These are phyloP conservation scores for Rhabdomys pumilio DNA, from an alignment of 2,797 vertebrate species.

Conservation along the genomic window DNA sequence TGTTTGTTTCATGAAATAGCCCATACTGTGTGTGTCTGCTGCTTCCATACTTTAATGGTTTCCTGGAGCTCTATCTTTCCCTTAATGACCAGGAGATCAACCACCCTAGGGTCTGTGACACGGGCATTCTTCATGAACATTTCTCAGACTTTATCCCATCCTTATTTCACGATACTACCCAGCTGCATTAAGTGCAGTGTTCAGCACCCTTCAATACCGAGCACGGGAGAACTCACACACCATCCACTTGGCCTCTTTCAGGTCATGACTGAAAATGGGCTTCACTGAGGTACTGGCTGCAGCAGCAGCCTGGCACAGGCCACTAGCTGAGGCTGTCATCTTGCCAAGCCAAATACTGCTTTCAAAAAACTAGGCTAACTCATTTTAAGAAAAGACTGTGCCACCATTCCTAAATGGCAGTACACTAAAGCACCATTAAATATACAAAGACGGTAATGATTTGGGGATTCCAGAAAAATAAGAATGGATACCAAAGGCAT, in stretches of 20 bases:
- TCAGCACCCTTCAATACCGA: no score
- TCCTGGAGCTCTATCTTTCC: slow-evolving; percentile 98
- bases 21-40: slow-evolving; percentile 96
- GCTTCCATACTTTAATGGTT: slow-evolving; percentile 97
- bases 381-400: slow-evolving; percentile 36
- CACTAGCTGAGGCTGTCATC: no score
- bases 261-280: no score
- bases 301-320: no score
- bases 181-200: no score
- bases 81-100: slow-evolving; percentile 84
- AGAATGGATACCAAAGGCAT: background rate
- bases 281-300: no score
- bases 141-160: no score
- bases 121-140: no score
- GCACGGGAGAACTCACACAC: no score
- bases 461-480: background rate
- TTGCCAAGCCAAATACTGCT: background rate
- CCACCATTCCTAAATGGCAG: background rate
- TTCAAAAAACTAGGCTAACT: background rate
- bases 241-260: no score
- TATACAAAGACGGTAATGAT: background rate
- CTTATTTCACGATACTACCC: no score
- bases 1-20: slow-evolving; percentile 93
- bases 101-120: no score
- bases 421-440: background rate